Evolutionary conservation across 1,140 invertebrate species (phyloP).

Genomic region (Radopholus similis): DNA sequence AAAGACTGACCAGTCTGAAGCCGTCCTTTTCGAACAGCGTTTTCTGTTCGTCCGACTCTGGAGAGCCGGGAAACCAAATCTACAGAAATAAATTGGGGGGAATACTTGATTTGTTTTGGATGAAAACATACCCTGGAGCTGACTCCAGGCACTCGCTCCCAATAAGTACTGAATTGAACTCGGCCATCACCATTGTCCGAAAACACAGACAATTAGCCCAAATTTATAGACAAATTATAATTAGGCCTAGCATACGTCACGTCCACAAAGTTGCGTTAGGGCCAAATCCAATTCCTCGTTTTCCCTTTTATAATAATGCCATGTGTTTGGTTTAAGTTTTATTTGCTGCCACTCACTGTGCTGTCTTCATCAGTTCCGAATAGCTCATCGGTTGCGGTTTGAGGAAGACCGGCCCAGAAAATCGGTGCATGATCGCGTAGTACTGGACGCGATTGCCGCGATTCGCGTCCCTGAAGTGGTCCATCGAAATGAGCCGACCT

Average conservation of each 20-base stretch:
- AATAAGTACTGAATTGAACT: conserved; percentile 55
- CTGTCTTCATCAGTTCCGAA: conserved; percentile 47
- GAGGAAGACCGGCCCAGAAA: conserved; percentile 52
- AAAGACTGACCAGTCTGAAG: conserved; percentile 47
- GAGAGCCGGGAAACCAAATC: conserved; percentile 58
- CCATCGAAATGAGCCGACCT: conserved; percentile 57
- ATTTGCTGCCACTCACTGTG: conserved; percentile 22
- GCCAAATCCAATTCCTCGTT: conserved; percentile 54
- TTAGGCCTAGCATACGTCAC: conserved; percentile 50
- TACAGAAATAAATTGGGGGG: conserved; percentile 19
- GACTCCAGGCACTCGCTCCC: conserved; percentile 52
- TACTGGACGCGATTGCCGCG: conserved; percentile 24
- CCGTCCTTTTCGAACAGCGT: conserved; percentile 51
- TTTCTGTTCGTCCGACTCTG: conserved; percentile 50
- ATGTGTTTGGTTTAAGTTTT: conserved; percentile 6
- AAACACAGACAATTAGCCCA: too few species aligned
- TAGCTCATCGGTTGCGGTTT: conserved; percentile 55
- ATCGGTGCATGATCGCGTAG: conserved; percentile 57
- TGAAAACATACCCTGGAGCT: conserved; percentile 36
- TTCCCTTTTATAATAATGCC: conserved; percentile 38
- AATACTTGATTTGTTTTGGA: neutral
- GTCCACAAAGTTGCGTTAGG: conserved; percentile 57
- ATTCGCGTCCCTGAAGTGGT: conserved; percentile 30
- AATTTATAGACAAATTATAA: too few species aligned
- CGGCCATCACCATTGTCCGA: conserved; percentile 40